These are phyloP conservation scores for Thymallus thymallus DNA, from an alignment of 2,113 vertebrate species.

Conservation along the genomic window DNA sequence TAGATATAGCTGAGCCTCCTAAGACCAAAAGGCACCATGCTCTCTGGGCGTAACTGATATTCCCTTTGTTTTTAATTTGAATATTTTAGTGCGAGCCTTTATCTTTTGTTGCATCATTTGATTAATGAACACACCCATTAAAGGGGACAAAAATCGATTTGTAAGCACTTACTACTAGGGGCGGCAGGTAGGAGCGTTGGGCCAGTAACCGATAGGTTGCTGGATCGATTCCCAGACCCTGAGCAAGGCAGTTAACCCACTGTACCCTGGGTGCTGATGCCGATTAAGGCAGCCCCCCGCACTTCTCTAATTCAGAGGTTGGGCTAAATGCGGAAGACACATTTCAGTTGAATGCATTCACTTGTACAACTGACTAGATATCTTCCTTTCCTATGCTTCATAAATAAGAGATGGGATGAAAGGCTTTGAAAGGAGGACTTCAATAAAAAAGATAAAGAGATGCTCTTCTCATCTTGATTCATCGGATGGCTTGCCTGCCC, in stretches of 20 bases:
- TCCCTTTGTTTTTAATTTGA: conserved; percentile 10
- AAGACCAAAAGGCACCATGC: not conserved
- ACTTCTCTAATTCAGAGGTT: too few species aligned
- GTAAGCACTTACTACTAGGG: conserved; percentile 25
- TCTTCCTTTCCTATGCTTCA: conserved; percentile 27
- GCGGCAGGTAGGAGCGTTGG: too few species aligned
- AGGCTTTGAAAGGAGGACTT: conserved; percentile 2
- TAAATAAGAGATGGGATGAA: conserved; percentile 21
- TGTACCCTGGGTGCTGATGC: too few species aligned
- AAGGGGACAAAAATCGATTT: conserved; percentile 25
- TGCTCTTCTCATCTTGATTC: too few species aligned
- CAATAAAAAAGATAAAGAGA: conserved; percentile 5
- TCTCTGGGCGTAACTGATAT: not conserved
- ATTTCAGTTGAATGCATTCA: too few species aligned
- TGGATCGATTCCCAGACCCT: too few species aligned
- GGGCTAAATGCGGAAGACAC: too few species aligned
- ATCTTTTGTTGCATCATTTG: conserved; percentile 21
- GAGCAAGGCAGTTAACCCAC: too few species aligned
- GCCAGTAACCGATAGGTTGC: too few species aligned
- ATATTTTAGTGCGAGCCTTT: conserved; percentile 19
- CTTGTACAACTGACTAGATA: too few species aligned
- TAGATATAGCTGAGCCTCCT: not conserved
- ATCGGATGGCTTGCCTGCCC: not conserved
- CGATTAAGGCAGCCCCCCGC: too few species aligned
- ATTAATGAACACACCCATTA: conserved; percentile 35